Evolutionary conservation across 2,888 invertebrate species (phyloP), one percentile per base, ranked within the genome.

Genomic region (Cryptophagus acutangulus): DNA sequence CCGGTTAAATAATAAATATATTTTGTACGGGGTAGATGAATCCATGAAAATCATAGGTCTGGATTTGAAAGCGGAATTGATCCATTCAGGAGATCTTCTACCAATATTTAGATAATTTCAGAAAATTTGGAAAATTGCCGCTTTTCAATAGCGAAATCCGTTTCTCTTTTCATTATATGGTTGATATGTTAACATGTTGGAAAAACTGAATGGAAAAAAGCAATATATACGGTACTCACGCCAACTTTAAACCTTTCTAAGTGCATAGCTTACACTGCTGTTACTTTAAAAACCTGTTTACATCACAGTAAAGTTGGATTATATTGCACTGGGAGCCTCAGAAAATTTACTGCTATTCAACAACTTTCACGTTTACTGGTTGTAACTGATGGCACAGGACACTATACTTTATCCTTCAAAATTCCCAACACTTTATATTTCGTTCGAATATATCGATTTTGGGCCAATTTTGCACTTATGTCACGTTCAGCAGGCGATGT

Each of bases 1-100:
- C 38, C 41, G 38, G 40, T 42, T 48, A 44, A 48, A 49, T 49
- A 48, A 54, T 53, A 51, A 51, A 52, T 51, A 55, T 40, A 17
- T 26, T 10, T 12, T 33, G 36, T 37, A 33, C 10, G 3, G 14
- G 33, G 25, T 36, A 6, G 15, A 31, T n/a, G n/a, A n/a, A n/a
- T n/a, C n/a, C n/a, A n/a, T n/a, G n/a, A n/a, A n/a, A n/a, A n/a
- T n/a, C n/a, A n/a, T n/a, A n/a, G n/a, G n/a, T n/a, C n/a, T n/a
- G n/a, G n/a, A n/a, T n/a, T n/a, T n/a, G n/a, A n/a, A n/a, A n/a
- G n/a, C n/a, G n/a, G n/a, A n/a, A n/a, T n/a, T n/a, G n/a, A n/a
- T n/a, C n/a, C n/a, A n/a, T n/a, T 4, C 2, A 4, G 13, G 10
- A 10, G 26, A 26, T 26, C 26, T 13, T 3, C n/a, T n/a, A n/a